A percentile compares a stretch with the other conserved stretches of the same genome.
phyloP scores from a whole-genome alignment of 2,888 invertebrate genomes.

The Adelognathus sp. region DNA sequence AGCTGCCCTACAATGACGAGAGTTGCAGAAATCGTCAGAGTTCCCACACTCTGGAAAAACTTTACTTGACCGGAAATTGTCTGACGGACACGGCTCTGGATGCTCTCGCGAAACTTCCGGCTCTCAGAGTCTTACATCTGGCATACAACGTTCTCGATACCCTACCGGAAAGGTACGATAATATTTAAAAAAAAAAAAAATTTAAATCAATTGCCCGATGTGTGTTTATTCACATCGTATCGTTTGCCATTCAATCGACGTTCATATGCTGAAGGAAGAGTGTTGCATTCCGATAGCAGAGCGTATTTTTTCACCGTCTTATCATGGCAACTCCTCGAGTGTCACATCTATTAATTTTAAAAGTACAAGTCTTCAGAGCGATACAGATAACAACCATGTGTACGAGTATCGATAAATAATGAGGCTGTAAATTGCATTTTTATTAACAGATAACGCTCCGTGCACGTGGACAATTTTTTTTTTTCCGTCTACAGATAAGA shows the following conservation, averaged over 20 bases:
- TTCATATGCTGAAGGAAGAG: background rate
- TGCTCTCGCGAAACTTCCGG: slow-evolving; percentile 85
- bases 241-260: background rate
- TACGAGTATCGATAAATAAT: slow-evolving; percentile 7
- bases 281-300: background rate
- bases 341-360: background rate
- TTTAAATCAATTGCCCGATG: background rate
- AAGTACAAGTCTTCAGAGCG: background rate
- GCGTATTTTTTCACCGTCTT: background rate
- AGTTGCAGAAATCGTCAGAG: slow-evolving; percentile 70
- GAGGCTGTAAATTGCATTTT: background rate
- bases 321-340: background rate
- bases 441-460: background rate
- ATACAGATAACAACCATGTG: slow-evolving; percentile 6
- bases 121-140: slow-evolving; percentile 87
- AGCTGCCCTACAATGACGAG: slow-evolving; percentile 86
- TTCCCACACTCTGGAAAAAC: slow-evolving; percentile 83
- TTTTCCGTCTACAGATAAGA: slow-evolving; percentile 14
- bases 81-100: slow-evolving; percentile 87
- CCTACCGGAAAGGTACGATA: slow-evolving; percentile 85
- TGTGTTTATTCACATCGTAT: background rate
- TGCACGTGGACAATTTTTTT: background rate
- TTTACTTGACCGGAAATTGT: slow-evolving; percentile 90
- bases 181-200: background rate
- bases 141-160: slow-evolving; percentile 90